A percentile compares a stretch with the other conserved stretches of the same genome.
These are phyloP conservation scores for Nemotelus nigrinus DNA, from an alignment of 2,888 invertebrate species.

Conservation along the genomic window DNA sequence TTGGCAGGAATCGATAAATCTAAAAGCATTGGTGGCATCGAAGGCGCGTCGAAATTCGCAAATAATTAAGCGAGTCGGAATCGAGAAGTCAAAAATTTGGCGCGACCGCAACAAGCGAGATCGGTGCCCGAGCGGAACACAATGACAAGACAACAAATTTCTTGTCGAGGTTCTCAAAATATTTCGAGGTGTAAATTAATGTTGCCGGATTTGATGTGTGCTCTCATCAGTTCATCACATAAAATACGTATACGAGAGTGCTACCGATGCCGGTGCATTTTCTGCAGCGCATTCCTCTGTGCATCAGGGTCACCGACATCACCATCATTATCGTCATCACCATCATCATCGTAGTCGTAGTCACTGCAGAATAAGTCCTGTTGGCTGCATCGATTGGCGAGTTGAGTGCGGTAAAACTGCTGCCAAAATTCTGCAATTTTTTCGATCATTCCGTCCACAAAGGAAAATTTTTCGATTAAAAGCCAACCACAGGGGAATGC, in stretches of 20 bases:
- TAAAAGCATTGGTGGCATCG: not conserved
- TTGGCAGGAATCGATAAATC: not conserved
- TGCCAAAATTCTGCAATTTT: constrained; percentile 36
- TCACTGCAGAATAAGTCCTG: not conserved
- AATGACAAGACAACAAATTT: not conserved
- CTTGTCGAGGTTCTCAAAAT: constrained; percentile 23
- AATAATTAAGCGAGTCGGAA: constrained; percentile 31
- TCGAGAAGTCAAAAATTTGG: too few species aligned
- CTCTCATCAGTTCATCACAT: constrained; percentile 38
- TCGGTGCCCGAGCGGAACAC: not conserved
- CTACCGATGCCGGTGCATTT: constrained; percentile 28
- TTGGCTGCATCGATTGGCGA: constrained; percentile 3
- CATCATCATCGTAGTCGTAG: constrained; percentile 1
- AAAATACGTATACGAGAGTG: not conserved
- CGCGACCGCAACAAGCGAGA: too few species aligned
- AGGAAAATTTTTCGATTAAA: constrained; percentile 38
- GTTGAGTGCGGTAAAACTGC: constrained; percentile 13
- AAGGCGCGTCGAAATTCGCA: not conserved
- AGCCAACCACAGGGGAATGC: constrained; percentile 30
- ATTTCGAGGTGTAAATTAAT: constrained; percentile 38
- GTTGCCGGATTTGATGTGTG: constrained; percentile 22
- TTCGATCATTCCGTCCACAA: constrained; percentile 13
- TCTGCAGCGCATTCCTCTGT: constrained; percentile 29
- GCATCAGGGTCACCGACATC: not conserved
- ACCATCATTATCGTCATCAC: not conserved